Base-by-base conservation (phyloP, 2,113 vertebrate genomes). In the Amphiprion ocellaris region DNA sequence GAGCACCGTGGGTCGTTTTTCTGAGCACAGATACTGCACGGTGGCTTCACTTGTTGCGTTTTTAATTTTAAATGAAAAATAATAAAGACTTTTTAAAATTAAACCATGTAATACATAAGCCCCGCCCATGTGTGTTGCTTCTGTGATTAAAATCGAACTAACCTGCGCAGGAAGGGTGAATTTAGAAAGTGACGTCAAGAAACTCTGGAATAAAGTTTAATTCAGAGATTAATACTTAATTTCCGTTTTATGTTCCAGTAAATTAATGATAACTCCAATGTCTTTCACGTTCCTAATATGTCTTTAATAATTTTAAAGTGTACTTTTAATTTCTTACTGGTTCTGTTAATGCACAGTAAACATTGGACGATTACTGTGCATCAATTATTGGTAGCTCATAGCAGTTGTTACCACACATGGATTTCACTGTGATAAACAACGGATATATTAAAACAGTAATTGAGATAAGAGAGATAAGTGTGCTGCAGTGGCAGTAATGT, bases 81-180 rank as follows among this genome's bases (percentile, higher is more conserved):
- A 30, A 12, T 5, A n/a, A 28, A 1, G 0, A 64, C 59, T 68
- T 69, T 62, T 47, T 24, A 21, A 23, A 49, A 8, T 15, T 64
- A 76, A 77, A 23, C 4, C 5, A 0, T 1, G 10, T 52, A 41
- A 54, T 17, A 1, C 4, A 10, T 21, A 12, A 56, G 59, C 61
- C 10, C 90, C 90, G 85, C 88, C 80, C 85, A 0, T 23, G 59
- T 59, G 39, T 3, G 15, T 47, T 62, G 74, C 44, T 26, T 2
- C 9, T 1, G 47, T 49, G 11, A n/a, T 0, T 0, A 0, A 69
- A 89, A 88, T 80, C 87, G 26, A 92, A 69, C 82, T 10, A 12
- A 79, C 67, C 60, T 12, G 0, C 39, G 28, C 59, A n/a, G 19
- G 3, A 47, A 66, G 46, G 2, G 53, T 15, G 52, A 55, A 28